These are phyloP conservation scores for Stegodyphus dumicola DNA, from an alignment of 1,140 invertebrate genomes.

Conservation along the genomic window DNA sequence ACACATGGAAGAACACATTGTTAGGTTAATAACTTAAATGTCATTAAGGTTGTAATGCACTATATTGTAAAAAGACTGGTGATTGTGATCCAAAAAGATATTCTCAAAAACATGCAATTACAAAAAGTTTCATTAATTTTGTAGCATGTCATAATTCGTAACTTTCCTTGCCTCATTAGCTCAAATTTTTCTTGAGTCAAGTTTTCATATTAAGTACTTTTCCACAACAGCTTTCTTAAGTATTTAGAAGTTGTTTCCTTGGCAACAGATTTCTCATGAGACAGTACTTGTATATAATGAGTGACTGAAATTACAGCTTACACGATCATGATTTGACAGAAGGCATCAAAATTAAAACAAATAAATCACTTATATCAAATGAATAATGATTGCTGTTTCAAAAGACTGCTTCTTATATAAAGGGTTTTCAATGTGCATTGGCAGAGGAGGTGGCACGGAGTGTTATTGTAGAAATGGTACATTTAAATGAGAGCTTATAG, in stretches of 20 bases:
- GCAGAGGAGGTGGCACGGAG: slow-evolving; percentile 53
- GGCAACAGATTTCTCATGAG: too few relatives aligned
- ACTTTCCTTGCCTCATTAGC: too few relatives aligned
- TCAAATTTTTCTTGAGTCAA: too few relatives aligned
- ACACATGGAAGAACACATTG: slow-evolving; percentile 5
- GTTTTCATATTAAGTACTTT: too few relatives aligned
- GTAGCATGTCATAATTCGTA: too few relatives aligned
- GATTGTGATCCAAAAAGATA: background rate
- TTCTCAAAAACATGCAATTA: background rate
- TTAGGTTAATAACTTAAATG: background rate
- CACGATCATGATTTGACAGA: background rate
- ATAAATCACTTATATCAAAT: background rate
- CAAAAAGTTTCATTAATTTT: too few relatives aligned
- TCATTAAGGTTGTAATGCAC: background rate
- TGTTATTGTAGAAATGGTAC: background rate
- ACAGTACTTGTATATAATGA: background rate
- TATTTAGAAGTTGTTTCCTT: too few relatives aligned
- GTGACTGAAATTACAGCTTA: slow-evolving; percentile 1
- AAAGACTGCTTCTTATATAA: slow-evolving; percentile 1
- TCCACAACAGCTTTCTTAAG: too few relatives aligned
- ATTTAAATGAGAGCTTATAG: background rate
- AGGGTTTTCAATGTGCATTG: slow-evolving; percentile 42
- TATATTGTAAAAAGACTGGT: slow-evolving; percentile 4
- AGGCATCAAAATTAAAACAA: background rate
- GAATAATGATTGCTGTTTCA: background rate